A percentile compares a stretch with the other conserved stretches of the same genome.
phyloP scores from a whole-genome alignment of 2,113 vertebrate genomes.

The Saccopteryx bilineata region DNA sequence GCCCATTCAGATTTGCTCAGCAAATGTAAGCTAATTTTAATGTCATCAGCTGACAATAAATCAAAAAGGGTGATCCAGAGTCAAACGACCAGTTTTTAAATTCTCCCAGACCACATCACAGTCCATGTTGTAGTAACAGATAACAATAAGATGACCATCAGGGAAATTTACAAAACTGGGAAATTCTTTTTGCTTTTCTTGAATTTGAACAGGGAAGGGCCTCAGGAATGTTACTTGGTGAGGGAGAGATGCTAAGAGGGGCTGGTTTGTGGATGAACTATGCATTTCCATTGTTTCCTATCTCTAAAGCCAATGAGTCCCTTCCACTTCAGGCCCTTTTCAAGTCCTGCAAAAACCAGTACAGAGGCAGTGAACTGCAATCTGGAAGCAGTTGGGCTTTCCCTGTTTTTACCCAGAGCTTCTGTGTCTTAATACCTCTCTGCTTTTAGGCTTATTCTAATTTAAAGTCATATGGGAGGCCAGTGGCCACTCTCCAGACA shows the following conservation, averaged over 20 bases:
- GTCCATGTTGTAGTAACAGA: background rate
- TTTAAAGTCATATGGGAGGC: background rate
- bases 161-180: background rate
- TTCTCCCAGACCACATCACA: background rate
- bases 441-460: background rate
- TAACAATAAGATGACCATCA: background rate
- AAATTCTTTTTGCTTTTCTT: conserved; percentile 18
- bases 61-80: conserved; percentile 57
- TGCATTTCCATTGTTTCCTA: background rate
- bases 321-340: background rate
- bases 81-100: conserved; percentile 34
- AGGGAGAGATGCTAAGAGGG: background rate
- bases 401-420: background rate
- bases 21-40: conserved; percentile 73
- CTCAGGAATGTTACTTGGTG: background rate
- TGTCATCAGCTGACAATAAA: conserved; percentile 70
- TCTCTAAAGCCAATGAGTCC: background rate
- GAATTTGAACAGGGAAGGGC: background rate
- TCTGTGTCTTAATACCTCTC: background rate
- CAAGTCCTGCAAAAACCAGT: background rate
- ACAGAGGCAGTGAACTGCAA: background rate
- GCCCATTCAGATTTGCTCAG: conserved; percentile 63
- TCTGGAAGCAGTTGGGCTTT: background rate
- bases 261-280: background rate
- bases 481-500: background rate